Evolutionary conservation across 2,113 vertebrate genomes (phyloP), one percentile per base, ranked within the genome.

Genomic region (Sylvilagus bachmani): DNA sequence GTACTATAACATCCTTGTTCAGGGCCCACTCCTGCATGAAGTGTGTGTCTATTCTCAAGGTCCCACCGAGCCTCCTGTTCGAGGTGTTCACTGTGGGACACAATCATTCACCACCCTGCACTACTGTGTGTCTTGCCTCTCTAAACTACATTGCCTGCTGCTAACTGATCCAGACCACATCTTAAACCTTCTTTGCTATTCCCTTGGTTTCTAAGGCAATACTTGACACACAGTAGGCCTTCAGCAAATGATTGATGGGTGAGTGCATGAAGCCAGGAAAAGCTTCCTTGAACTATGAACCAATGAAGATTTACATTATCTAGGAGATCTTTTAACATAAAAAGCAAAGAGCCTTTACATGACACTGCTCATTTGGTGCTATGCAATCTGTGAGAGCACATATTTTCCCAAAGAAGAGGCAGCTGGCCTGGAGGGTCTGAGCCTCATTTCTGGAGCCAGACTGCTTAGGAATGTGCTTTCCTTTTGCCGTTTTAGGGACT

Each of bases 331-430:
- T 49, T 82, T n/a, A 53, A 51, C 25, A 44, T 24, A 14, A 38
- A 53, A 71, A 78, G 17, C 7, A 33, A 70, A 55, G 29, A 31
- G 21, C 6, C 51, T 31, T 31, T 51, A 21, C 3, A 5, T 3
- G 31, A 66, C 5, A 27, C 13, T 29, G 24, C 31, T 71, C 13
- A 7, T 0, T 14, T 4, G 78, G 62, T 1, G 27, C 19, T n/a
- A 24, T 5, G 25, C 7, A 16, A 21, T 58, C 71, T 73, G 11
- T 33, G 0, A 0, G 16, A 11, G 22, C 14, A 3, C 11, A 1
- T 16, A 1, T 31, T 24, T 38, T 61, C 51, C 55, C 16, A n/a
- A 13, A 0, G 0, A 36, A 77, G 79, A 27, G 29, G 27, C 10
- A 71, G 14, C 6, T 27, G 17, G 33, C 21, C 81, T n/a, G 5